A percentile compares a stretch with the other conserved stretches of the same genome.
phyloP scores from a whole-genome alignment of 1,140 invertebrate species.

The Ostrea edulis region DNA sequence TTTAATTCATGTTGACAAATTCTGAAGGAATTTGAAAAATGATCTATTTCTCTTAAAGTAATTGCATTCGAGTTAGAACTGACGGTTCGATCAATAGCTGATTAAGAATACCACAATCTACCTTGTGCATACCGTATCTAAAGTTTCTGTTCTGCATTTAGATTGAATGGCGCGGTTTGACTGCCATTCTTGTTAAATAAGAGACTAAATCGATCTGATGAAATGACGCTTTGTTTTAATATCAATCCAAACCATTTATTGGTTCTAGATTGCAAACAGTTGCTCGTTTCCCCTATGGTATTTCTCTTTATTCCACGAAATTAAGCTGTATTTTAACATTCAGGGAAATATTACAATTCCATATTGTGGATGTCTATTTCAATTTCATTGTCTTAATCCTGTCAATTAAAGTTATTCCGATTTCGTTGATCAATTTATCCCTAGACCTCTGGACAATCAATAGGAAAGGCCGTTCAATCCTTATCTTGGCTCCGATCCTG shows the following conservation, averaged over 20 bases:
- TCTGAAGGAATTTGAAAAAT: not conserved
- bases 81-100: not conserved
- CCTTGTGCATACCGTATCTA: not conserved
- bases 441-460: not conserved
- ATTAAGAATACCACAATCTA: not conserved
- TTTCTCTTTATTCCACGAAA: slow-evolving; percentile 37
- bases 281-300: slow-evolving; percentile 2
- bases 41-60: not conserved
- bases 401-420: slow-evolving; percentile 41
- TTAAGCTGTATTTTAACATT: slow-evolving; percentile 40
- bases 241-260: slow-evolving; percentile 18
- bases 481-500: slow-evolving; percentile 33
- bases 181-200: slow-evolving; percentile 3
- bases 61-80: too few relatives aligned
- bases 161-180: not conserved
- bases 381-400: slow-evolving; percentile 43
- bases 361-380: slow-evolving; percentile 42
- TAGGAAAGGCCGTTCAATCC: not conserved
- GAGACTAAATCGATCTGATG: slow-evolving; percentile 28
- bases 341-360: slow-evolving; percentile 2
- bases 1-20: too few relatives aligned
- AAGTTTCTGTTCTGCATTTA: slow-evolving; percentile 10
- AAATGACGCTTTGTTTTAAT: slow-evolving; percentile 33
- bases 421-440: slow-evolving; percentile 18
- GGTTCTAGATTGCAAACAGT: slow-evolving; percentile 26